These are phyloP conservation scores for Pelmatolapia mariae DNA, from an alignment of 2,113 vertebrate genomes.

Conservation along the genomic window DNA sequence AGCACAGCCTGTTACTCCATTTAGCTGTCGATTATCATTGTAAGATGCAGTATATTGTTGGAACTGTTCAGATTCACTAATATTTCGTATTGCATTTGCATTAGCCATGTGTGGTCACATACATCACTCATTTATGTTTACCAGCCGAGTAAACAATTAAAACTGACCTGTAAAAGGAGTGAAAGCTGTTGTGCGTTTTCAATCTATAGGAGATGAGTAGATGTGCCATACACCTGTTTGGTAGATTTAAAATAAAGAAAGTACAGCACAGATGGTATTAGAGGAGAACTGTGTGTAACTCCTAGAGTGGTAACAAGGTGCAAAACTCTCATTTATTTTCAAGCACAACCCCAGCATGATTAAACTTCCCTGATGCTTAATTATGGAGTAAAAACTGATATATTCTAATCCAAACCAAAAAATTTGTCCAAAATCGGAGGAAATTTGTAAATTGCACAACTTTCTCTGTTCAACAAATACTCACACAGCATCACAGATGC, in stretches of 20 bases:
- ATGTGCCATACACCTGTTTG: neutral
- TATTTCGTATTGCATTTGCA: neutral
- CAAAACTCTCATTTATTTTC: neutral
- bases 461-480: neutral
- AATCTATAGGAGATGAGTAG: neutral
- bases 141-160: neutral
- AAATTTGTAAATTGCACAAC: neutral
- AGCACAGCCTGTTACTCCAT: neutral
- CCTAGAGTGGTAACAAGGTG: neutral
- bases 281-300: neutral
- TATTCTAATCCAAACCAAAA: neutral
- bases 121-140: neutral
- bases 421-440: neutral
- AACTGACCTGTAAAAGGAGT: slow-evolving; percentile 22
- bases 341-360: neutral
- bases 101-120: neutral
- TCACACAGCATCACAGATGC: neutral
- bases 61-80: neutral
- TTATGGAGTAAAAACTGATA: neutral
- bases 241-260: neutral
- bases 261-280: neutral
- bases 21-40: neutral
- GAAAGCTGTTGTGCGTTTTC: neutral
- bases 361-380: neutral
- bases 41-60: neutral